Evolutionary conservation across 2,797 vertebrate species (phyloP), one percentile per base, ranked within the genome.

Genomic region (Spinus pinus): DNA sequence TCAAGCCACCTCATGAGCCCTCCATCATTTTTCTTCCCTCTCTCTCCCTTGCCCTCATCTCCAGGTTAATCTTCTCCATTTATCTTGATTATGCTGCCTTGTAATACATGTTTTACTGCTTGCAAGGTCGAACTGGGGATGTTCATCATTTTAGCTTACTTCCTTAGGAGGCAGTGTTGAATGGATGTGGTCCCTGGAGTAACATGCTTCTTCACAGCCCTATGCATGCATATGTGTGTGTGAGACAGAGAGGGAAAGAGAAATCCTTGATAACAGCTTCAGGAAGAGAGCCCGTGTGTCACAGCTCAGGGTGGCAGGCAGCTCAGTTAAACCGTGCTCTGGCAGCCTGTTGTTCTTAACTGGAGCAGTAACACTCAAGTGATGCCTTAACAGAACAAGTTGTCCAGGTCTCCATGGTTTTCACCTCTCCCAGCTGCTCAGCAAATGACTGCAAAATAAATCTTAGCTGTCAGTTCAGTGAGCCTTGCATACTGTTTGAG

Each of bases 121-220:
- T 5, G 1, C 28, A 72, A 94, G 90, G 91, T 95, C 74, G 47
- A 67, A 56, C 18, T 90, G 78, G 49, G 74, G 78, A 60, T 82
- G 88, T 85, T 94, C 81, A 91, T 96, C 88, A 81, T 94, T 92
- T 94, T 80, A 90, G 80, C 84, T 82, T 65, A 64, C 88, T 94
- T 97, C 94, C 93, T 96, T 93, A 71, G 97, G 98, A 98, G 98
- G 42, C 22, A 56, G 24, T 13, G 0, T 61, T 75, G 80, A 81
- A 82, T 79, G 49, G 24, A 69, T 82, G 7, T 37, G 18, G 58
- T 94, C 92, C 54, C 94, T 86, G 75, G 73, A 86, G 91, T 84
- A 79, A 90, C 60, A 79, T 4, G 33, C 62, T 90, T 67, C 79
- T 91, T 93, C 60, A 14, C 67, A 47, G 75, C 39, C 31, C 77